phyloP scores from a whole-genome alignment of 2,797 vertebrate genomes.

The Tympanoctomys barrerae region DNA sequence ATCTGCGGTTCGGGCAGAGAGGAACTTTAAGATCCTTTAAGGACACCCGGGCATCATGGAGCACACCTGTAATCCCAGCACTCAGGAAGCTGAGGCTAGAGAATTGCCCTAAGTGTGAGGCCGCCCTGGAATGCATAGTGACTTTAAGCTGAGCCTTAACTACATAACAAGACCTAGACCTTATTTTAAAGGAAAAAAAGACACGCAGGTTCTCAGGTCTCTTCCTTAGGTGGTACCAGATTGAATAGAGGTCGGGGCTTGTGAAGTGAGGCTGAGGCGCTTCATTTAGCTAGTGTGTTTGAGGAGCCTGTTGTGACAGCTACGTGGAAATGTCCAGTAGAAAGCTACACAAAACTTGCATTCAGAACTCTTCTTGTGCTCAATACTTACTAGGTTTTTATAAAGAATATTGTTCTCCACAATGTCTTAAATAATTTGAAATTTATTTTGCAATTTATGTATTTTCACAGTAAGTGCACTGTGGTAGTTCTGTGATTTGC shows the following conservation, averaged over 20 bases:
- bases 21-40: not conserved
- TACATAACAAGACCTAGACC: no score
- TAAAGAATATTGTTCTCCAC: conserved; percentile 12
- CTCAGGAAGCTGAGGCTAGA: no score
- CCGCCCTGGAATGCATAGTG: no score
- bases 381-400: not conserved
- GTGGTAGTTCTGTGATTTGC: not conserved
- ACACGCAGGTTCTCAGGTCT: not conserved
- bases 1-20: not conserved
- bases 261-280: not conserved
- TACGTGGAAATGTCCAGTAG: not conserved
- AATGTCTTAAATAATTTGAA: conserved; percentile 15
- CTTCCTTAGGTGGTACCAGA: not conserved
- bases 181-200: no score
- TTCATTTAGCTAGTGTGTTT: not conserved
- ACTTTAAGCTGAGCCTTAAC: no score
- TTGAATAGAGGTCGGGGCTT: not conserved
- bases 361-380: not conserved
- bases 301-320: not conserved
- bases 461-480: not conserved
- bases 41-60: no score
- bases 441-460: conserved; percentile 2
- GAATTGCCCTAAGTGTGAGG: no score
- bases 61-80: no score
- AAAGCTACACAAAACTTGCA: not conserved